Conservation (phyloP, 2,888 invertebrate species). For the Chloroclysta siterata region DNA sequence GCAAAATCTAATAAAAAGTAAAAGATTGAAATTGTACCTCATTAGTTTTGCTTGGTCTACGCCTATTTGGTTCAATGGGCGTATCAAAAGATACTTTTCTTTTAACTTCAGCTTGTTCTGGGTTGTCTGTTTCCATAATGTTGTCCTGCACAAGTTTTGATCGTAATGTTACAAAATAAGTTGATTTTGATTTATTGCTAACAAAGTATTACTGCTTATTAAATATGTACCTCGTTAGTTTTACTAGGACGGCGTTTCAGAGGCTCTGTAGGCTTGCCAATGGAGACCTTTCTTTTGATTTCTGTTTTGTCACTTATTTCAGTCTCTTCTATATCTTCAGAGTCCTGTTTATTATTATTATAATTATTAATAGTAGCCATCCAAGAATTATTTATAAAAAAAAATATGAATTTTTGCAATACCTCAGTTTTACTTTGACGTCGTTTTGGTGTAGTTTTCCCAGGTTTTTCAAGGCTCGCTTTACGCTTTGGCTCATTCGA, state of each 20-base stretch:
- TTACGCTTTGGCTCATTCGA: conserved; percentile 62
- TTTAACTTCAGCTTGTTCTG: conserved; percentile 48
- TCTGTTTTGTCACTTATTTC: conserved; percentile 49
- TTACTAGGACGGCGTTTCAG: conserved; percentile 54
- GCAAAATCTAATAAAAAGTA: neutral
- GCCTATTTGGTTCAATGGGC: conserved; percentile 46
- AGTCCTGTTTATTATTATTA: conserved; percentile 47
- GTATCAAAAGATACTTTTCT: conserved; percentile 49
- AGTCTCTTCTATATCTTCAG: conserved; percentile 52
- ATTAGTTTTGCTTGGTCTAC: conserved; percentile 47
- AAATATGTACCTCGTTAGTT: conserved; percentile 51
- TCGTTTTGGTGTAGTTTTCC: conserved; percentile 45
- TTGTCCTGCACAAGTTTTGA: conserved; percentile 41
- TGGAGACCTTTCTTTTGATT: conserved; percentile 50
- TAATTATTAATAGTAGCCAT: neutral
- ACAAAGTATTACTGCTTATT: neutral
- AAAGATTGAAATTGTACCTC: conserved; percentile 44
- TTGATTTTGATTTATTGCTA: neutral
- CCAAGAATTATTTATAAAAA: neutral
- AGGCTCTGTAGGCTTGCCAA: conserved; percentile 51
- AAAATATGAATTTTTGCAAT: conserved; percentile 28
- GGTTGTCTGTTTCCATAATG: conserved; percentile 44
- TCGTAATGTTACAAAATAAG: neutral
- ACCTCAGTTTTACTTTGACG: conserved; percentile 63
- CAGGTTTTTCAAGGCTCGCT: conserved; percentile 53